Base-by-base conservation (phyloP, 2,113 vertebrate species). In the Peromyscus maniculatus region DNA sequence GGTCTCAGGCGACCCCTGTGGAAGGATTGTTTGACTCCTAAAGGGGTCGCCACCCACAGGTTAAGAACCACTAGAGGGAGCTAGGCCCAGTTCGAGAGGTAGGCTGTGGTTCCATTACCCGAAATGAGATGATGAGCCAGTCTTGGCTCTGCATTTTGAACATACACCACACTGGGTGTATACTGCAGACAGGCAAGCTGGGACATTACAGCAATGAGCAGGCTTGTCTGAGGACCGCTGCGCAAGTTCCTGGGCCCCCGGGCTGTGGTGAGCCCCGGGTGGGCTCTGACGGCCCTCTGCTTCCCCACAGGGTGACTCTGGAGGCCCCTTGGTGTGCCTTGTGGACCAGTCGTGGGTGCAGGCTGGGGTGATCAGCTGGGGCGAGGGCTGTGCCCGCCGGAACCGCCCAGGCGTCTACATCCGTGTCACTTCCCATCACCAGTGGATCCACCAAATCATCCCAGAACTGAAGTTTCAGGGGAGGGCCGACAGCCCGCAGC, bases 311-410 rank as follows among this genome's bases (percentile, higher is more conserved):
- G 99, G 99, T 0, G 99, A 99, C 98, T 99, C 99, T 0, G 99
- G 99, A 3, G 99, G 99, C 3, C 99, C 99, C 0, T 97, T 99
- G 90, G 98, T 99, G 46, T 99, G 99, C 98, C 74, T 96, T 21
- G 98, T 99, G 72, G 93, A 83, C 15, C 98, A 98, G 46, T 95
- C 97, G 0, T 99, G 99, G 99, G 98, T 98, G 89, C 98, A 99
- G 96, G 99, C 99, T 0, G 99, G 99, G 0, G 98, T 99, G 49
- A 99, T 99, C 97, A 99, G 99, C 92, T 99, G 99, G 99, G 99
- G 99, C 3, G 98, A 99, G 33, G 99, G 99, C 33, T 99, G 99
- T 0, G 99, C 98, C 12, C 98, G 98, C 39, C 98, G 33, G 59
- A 99, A 99, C 96, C 99, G 99, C 91, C 99, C 99, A 1, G 99